Percentiles rank a stretch among this genome's conserved stretches.
Evolutionary conservation across 2,888 invertebrate species (phyloP).

Genomic region (Ethmia dodecea): DNA sequence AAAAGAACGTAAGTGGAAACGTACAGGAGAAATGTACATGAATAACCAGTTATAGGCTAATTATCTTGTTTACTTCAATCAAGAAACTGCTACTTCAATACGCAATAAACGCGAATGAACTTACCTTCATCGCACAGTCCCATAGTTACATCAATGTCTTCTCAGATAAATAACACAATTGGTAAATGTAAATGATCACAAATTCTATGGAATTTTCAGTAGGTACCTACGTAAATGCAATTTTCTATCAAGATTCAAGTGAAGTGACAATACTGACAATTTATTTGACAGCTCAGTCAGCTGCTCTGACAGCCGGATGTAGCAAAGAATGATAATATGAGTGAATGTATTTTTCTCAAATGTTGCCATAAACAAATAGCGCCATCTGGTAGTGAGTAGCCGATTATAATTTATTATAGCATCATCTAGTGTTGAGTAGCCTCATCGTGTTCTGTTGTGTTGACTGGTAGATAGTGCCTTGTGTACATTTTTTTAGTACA

Average conservation of each 20-base stretch:
- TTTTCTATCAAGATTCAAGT: too few relatives aligned
- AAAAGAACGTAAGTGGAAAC: conserved; percentile 4
- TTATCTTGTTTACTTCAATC: conserved; percentile 57
- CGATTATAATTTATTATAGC: too few relatives aligned
- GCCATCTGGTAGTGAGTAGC: conserved; percentile 1
- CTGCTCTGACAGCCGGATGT: conserved; percentile 17
- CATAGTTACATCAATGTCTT: conserved; percentile 33
- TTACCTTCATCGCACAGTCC: conserved; percentile 69
- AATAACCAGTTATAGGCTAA: conserved; percentile 31
- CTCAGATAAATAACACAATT: neutral
- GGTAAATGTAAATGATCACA: neutral
- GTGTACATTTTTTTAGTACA: too few relatives aligned
- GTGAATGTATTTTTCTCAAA: conserved; percentile 4
- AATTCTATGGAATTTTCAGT: too few relatives aligned
- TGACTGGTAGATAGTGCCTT: too few relatives aligned
- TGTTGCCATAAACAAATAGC: conserved; percentile 13
- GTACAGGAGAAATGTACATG: conserved; percentile 18
- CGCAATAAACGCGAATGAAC: conserved; percentile 24
- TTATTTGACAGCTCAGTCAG: conserved; percentile 11
- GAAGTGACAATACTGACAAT: neutral
- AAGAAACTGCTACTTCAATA: conserved; percentile 16
- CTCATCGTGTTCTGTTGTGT: too few relatives aligned
- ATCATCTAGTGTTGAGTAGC: too few relatives aligned
- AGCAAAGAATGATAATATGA: conserved; percentile 14
- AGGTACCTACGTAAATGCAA: too few relatives aligned